phyloP scores from a whole-genome alignment of 2,113 vertebrate genomes.

The Pachycephala philippinensis region DNA sequence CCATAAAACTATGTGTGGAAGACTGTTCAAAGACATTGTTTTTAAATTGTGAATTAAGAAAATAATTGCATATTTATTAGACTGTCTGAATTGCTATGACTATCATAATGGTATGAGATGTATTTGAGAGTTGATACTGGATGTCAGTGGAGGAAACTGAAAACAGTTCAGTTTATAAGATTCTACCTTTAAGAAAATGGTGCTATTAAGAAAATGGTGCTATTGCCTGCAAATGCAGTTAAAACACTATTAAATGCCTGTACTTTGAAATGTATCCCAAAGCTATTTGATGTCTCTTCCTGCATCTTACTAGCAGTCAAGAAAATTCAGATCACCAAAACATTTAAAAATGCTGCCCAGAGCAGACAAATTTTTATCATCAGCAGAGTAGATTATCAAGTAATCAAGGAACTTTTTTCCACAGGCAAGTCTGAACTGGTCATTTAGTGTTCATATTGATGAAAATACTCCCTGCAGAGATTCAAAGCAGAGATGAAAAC shows the following conservation, averaged over 20 bases:
- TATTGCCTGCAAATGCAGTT: conserved; percentile 21
- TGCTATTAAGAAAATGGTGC: conserved; percentile 6
- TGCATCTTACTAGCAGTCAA: conserved; percentile 8
- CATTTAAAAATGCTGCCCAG: neutral
- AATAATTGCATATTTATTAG: neutral
- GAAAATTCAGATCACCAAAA: neutral
- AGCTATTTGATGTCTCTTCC: neutral
- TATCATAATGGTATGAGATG: neutral
- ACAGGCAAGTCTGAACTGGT: neutral
- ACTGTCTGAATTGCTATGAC: neutral
- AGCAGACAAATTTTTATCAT: neutral
- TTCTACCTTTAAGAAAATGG: neutral
- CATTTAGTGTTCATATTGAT: neutral
- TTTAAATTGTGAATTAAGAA: neutral
- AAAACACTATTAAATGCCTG: neutral
- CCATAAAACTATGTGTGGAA: neutral
- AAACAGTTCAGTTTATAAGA: conserved; percentile 2
- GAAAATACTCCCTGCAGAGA: neutral
- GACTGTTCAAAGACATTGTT: neutral
- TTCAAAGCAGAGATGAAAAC: neutral
- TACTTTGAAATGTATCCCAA: conserved; percentile 3
- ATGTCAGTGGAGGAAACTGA: conserved; percentile 24
- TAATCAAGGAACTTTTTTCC: neutral
- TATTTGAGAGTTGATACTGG: neutral
- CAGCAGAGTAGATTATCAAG: neutral